A percentile compares a stretch with the other conserved stretches of the same genome.
These are phyloP conservation scores for Mesembrinibis cayennensis DNA, from an alignment of 2,113 vertebrate species.

Conservation along the genomic window DNA sequence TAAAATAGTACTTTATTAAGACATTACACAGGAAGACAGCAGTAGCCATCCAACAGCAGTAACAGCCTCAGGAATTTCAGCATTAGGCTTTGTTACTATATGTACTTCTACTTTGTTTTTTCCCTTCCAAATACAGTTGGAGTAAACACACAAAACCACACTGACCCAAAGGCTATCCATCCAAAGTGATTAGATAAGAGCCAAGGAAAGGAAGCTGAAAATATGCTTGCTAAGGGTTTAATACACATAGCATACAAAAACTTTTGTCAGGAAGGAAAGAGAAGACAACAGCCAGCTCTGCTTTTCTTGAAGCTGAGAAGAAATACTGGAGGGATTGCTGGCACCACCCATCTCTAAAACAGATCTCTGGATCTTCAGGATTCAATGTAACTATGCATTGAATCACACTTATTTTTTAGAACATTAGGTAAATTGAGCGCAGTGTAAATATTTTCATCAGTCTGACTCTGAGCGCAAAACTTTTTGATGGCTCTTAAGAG, in stretches of 20 bases:
- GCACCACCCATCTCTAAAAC: background rate
- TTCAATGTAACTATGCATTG: background rate
- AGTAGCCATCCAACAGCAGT: background rate
- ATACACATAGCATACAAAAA: background rate
- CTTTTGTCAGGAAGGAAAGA: background rate
- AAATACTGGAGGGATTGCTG: background rate
- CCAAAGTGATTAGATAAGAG: background rate
- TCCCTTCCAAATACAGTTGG: background rate
- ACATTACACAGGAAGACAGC: background rate
- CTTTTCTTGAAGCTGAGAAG: background rate
- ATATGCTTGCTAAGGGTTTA: background rate
- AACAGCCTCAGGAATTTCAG: background rate
- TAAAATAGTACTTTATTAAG: background rate
- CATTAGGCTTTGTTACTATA: background rate
- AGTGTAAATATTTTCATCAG: background rate
- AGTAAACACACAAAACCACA: background rate
- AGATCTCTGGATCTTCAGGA: background rate
- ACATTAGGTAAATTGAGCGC: rapidly evolving
- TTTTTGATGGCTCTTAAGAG: background rate
- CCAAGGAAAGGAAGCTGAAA: background rate
- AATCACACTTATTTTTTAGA: background rate
- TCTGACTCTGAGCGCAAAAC: background rate
- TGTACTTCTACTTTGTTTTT: background rate
- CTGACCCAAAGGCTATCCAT: background rate
- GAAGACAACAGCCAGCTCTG: background rate